Evolutionary conservation across 2,888 invertebrate species (phyloP), one percentile per base, ranked within the genome.

Genomic region (Folsomia manolachei): DNA sequence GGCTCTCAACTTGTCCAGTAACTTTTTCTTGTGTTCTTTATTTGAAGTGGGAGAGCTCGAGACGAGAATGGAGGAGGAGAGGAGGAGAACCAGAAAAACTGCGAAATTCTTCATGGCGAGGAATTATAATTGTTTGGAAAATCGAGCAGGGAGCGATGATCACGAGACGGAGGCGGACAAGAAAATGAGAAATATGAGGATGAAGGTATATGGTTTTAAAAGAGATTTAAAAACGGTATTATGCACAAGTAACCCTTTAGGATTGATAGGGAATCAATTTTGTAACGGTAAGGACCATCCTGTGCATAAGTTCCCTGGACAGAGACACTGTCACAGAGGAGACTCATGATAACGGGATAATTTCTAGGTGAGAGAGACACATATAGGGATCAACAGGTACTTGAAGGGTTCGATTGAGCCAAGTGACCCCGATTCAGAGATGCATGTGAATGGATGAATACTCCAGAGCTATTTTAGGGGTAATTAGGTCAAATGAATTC

Each of bases 11-110:
- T 75, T 75, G 24, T 72, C 77, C 70, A 71, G 27, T 27, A 74
- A 18, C 60, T 77, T 75, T 62, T 75, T 77, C 71, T 75, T 75
- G 18, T 73, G 66, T 21, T 75, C 73, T 60, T 75, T 75, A 0
- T 71, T 71, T 11, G 74, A 71, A 21, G 70, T 71, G 1, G 73
- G 70, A 1, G 72, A 69, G 4, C 65, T 67, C 14, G 69, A 27
- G 52, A 21, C n/a, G n/a, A 69, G 2, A 18, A 69, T 7, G 51
- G 51, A 39, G 14, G 27, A 19, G 21, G 69, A 24, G 11, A 68
- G 21, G 11, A 71, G 11, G 26, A 67, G 26, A 24, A 69, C 52
- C 4, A 69, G 18, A 11, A 60, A 27, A 18, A 60, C 9, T 4
- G 26, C 39, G 56, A 71, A 52, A 1, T 60, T 61, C 24, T 61